Evolutionary conservation across 2,888 invertebrate species (phyloP), one percentile per base, ranked within the genome.

Genomic region (Amblyjoppa fuscipennis): DNA sequence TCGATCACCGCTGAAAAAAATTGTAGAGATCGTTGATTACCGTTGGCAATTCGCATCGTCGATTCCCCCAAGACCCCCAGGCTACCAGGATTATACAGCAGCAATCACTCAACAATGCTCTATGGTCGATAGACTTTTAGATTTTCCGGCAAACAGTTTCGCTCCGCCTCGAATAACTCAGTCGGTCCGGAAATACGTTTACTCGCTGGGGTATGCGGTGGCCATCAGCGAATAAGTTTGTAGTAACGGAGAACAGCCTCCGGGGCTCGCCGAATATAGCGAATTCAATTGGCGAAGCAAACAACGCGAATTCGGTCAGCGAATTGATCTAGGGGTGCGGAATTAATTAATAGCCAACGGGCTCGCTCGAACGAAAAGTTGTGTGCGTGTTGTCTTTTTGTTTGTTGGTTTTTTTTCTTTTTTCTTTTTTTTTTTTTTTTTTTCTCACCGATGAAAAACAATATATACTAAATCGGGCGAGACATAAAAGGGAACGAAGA

Each of bases 301-400:
- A 84, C 84, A 84, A 34, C 61, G 31, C 53, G 66, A 56, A 74
- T 78, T 81, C 59, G 71, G 71, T 84, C 38, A 51, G 64, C 70
- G 61, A 81, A 81, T 84, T 74, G 73, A 73, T 69, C 66, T 53
- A 71, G 25, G n/a, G 20, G n/a, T 28, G 13, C 41, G 45, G 49
- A 53, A 74, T 83, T 51, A 68, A 81, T 81, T 81, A 79, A 74
- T 49, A 51, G 59, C 59, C 66, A 56, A 28, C 28, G 25, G 66
- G 25, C 3, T 38, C 49, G 59, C 2, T 38, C 71, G 25, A 49
- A 11, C 7, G 69, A n/a, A 34, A 51, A 53, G 38, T 66, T 28
- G 9, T 31, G 49, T 41, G 11, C 25, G 51, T 13, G 34, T 51
- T 53, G 49, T 59, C 61, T 34, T 61, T 31, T 3, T 7, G 11